Conservation (phyloP, 1,140 invertebrate genomes). For the Procambarus clarkii region DNA sequence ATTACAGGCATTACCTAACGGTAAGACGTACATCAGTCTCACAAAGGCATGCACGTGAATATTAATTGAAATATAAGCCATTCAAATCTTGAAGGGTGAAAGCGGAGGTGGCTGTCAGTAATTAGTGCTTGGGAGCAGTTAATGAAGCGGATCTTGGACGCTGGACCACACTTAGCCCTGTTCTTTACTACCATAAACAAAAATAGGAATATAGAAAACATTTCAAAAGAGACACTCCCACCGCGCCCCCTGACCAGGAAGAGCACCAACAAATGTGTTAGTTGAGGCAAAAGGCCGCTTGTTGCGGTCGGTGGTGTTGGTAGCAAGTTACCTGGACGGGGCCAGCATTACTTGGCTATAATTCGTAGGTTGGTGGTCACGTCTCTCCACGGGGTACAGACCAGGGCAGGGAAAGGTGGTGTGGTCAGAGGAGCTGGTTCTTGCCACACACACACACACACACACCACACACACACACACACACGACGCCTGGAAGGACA, state of each 20-base stretch:
- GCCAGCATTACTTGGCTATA: background rate
- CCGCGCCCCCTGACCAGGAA: background rate
- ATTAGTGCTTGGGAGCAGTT: too few species aligned
- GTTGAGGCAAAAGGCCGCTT: constrained; percentile 4
- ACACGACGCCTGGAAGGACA: background rate
- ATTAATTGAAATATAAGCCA: too few species aligned
- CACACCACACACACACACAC: too few species aligned
- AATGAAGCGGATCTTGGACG: too few species aligned
- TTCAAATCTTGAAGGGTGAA: too few species aligned
- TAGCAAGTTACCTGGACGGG: background rate
- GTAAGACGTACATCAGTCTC: too few species aligned
- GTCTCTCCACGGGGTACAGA: constrained; percentile 10
- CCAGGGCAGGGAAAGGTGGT: background rate
- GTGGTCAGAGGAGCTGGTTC: background rate
- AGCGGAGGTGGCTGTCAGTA: too few species aligned
- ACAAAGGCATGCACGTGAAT: too few species aligned
- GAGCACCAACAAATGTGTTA: constrained; percentile 1
- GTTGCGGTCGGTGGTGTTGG: background rate
- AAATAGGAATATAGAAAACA: background rate
- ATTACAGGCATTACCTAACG: too few species aligned
- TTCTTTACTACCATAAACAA: too few species aligned
- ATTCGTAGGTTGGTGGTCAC: constrained; percentile 3
- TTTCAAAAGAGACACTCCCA: background rate
- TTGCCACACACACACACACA: background rate
- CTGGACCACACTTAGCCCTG: too few species aligned